Evolutionary conservation across 2,888 invertebrate genomes (phyloP), one percentile per base, ranked within the genome.

Genomic region (Synergus laeviventris): DNA sequence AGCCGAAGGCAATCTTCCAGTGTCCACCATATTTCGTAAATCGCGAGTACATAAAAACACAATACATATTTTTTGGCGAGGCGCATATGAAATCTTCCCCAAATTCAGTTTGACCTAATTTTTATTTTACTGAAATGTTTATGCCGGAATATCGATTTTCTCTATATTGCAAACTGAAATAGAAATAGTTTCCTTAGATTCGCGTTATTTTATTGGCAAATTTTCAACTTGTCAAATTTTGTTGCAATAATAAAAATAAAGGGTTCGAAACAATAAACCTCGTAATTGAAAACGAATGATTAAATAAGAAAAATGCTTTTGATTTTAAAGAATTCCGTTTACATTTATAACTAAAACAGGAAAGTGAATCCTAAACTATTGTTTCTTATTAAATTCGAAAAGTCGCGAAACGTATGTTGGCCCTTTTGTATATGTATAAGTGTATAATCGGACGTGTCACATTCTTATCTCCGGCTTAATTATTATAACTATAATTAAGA

Each of bases 111-210:
- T n/a, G n/a, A n/a, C n/a, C n/a, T n/a, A n/a, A n/a, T n/a, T n/a
- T n/a, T n/a, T n/a, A n/a, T n/a, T n/a, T n/a, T n/a, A n/a, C n/a
- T n/a, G n/a, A n/a, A n/a, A n/a, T n/a, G n/a, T n/a, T n/a, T n/a
- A n/a, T n/a, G n/a, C n/a, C n/a, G n/a, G n/a, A n/a, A n/a, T n/a
- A n/a, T n/a, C n/a, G n/a, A n/a, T n/a, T n/a, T n/a, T n/a, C n/a
- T n/a, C n/a, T n/a, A n/a, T n/a, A n/a, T n/a, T n/a, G n/a, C n/a
- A n/a, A 36, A 36, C 61, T 61, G 8, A 61, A 62, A 62, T 38
- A 62, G 62, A 16, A 62, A 38, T 38, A 62, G 62, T 62, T 62
- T n/a, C 38, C 61, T 18, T n/a, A 62, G 62, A 62, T 62, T 38
- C n/a, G n/a, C 14, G 38, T 11, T 16, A 18, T 62, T 62, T 62